Evolutionary conservation across 2,888 invertebrate genomes (phyloP), one percentile per base, ranked within the genome.

Genomic region (Heteropelma amictum): DNA sequence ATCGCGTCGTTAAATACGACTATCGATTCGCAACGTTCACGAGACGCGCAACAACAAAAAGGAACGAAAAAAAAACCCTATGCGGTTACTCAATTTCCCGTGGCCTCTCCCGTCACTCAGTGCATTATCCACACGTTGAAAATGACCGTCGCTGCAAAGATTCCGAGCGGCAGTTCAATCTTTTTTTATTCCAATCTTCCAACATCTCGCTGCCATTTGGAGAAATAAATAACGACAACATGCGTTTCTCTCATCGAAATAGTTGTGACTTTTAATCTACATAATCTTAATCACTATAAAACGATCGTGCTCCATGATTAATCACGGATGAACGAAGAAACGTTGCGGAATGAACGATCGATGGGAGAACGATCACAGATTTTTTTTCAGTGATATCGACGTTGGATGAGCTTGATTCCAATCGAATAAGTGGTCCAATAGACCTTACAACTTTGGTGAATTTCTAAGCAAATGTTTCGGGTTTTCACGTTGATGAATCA

Each of bases 151-250:
- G n/a, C n/a, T n/a, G n/a, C n/a, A n/a, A n/a, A n/a, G n/a, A n/a
- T n/a, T n/a, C n/a, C n/a, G n/a, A n/a, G n/a, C n/a, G n/a, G n/a
- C n/a, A n/a, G n/a, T n/a, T n/a, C n/a, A n/a, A n/a, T n/a, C n/a
- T n/a, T n/a, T n/a, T n/a, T n/a, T n/a, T n/a, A n/a, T n/a, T n/a
- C n/a, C n/a, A n/a, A n/a, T n/a, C n/a, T n/a, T n/a, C n/a, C n/a
- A n/a, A n/a, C n/a, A n/a, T n/a, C n/a, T n/a, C n/a, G n/a, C n/a
- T n/a, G n/a, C n/a, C n/a, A 12, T 19, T 51, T 3, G 28, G 12
- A 35, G 12, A 45, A 47, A 47, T 23, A 56, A 68, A 33, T 8
- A 47, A 28, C 42, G 61, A 72, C 77, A 64, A 64, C 30, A 23
- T 54, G 45, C 40, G 17, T 47, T 61, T 12, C 33, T 45, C 45